Evolutionary conservation across 2,797 vertebrate species (phyloP).

Genomic region (Sternotherus odoratus): DNA sequence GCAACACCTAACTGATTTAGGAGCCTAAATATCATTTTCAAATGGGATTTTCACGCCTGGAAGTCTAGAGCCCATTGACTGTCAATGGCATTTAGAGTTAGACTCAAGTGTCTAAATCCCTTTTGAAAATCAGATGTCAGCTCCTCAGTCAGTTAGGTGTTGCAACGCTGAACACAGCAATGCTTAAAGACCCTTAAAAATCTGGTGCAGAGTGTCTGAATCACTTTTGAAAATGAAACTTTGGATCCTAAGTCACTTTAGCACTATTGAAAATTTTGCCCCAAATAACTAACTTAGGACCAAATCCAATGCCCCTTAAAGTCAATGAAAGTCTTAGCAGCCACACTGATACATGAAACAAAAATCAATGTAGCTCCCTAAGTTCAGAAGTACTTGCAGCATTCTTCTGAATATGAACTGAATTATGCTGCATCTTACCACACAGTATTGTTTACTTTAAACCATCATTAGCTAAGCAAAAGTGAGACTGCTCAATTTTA

Average conservation of each 20-base stretch:
- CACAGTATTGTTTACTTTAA: not conserved
- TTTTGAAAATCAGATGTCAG: too few relatives aligned
- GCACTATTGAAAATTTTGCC: conserved; percentile 3
- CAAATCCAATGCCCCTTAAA: not conserved
- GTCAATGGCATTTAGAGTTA: too few relatives aligned
- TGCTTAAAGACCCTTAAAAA: too few relatives aligned
- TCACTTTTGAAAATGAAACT: not conserved
- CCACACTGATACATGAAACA: not conserved
- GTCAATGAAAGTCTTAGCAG: not conserved
- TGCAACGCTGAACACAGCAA: too few relatives aligned
- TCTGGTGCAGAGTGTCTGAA: not conserved
- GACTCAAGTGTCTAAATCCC: too few relatives aligned
- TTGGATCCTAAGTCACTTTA: not conserved
- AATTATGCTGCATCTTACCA: not conserved
- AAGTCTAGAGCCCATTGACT: too few relatives aligned
- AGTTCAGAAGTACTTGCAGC: not conserved
- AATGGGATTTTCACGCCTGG: too few relatives aligned
- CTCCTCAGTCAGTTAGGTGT: too few relatives aligned
- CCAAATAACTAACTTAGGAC: not conserved
- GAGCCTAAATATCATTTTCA: too few relatives aligned
- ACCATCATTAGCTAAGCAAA: not conserved
- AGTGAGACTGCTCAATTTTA: not conserved
- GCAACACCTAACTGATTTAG: too few relatives aligned
- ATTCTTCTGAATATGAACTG: not conserved
- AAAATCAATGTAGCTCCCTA: not conserved